phyloP scores from a whole-genome alignment of 2,888 invertebrate species.

The Trissolcus japonicus region DNA sequence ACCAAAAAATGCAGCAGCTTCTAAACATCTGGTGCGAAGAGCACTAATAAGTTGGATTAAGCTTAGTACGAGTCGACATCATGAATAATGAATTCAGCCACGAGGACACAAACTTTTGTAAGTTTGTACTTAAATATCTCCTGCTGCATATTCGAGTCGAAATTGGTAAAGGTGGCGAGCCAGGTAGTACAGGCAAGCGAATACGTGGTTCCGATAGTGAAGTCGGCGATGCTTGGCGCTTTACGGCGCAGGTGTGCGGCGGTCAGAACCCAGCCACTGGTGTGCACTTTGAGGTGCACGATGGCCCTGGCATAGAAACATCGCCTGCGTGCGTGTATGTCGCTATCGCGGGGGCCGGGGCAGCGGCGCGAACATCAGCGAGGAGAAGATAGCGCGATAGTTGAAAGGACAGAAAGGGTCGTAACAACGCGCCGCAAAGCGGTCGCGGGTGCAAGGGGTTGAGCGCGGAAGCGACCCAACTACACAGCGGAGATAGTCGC shows the following conservation, averaged over 20 bases:
- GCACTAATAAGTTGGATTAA: too few species aligned
- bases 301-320: constrained; percentile 61
- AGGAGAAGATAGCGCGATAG: constrained; percentile 53
- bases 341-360: constrained; percentile 40
- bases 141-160: too few species aligned
- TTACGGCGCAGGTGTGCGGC: constrained; percentile 66
- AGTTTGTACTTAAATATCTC: too few species aligned
- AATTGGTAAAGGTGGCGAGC: background rate
- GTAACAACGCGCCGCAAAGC: constrained; percentile 57
- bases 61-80: too few species aligned
- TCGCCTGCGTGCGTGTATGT: constrained; percentile 58
- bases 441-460: constrained; percentile 49
- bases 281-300: constrained; percentile 61
- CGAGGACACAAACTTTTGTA: too few species aligned
- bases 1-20: too few species aligned
- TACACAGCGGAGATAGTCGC: constrained; percentile 58
- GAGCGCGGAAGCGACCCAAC: constrained; percentile 44
- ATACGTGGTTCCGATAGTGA: background rate
- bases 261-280: constrained; percentile 67
- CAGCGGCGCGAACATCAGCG: constrained; percentile 35
- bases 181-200: background rate
- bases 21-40: too few species aligned
- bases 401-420: constrained; percentile 58
- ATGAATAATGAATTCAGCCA: too few species aligned
- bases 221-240: constrained; percentile 36